Percentiles rank a stretch among this genome's conserved stretches.
Evolutionary conservation across 2,797 vertebrate species (phyloP).

Genomic region (Emydoidea blandingii): DNA sequence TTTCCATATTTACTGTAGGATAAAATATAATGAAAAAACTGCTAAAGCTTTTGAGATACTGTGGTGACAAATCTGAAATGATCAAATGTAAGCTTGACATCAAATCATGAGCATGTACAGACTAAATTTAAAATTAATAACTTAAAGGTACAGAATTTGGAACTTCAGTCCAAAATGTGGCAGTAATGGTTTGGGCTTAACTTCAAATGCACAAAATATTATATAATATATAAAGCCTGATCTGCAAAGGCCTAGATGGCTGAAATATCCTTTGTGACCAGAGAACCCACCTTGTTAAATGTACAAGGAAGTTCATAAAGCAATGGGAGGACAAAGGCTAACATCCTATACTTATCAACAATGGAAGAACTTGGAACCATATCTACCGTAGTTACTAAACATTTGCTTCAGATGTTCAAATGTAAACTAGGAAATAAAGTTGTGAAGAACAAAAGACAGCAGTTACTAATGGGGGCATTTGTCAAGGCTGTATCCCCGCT

Average conservation of each 20-base stretch:
- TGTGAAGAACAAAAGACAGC: not conserved
- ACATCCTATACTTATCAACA: too few species aligned
- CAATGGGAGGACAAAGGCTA: not conserved
- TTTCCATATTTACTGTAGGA: too few species aligned
- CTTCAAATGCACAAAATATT: not conserved
- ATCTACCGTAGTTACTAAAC: not conserved
- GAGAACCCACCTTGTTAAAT: not conserved
- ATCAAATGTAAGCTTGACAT: too few species aligned
- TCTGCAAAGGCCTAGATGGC: too few species aligned
- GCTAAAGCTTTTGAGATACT: too few species aligned
- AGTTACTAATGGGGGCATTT: not conserved
- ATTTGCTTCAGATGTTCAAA: too few species aligned
- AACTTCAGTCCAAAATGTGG: not conserved
- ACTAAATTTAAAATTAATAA: not conserved
- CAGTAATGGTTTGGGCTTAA: not conserved
- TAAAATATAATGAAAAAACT: too few species aligned
- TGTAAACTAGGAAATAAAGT: not conserved
- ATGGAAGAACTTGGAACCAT: not conserved
- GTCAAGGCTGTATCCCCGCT: too few species aligned
- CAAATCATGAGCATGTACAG: too few species aligned
- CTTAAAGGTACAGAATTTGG: not conserved
- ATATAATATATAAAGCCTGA: too few species aligned
- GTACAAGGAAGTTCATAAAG: not conserved
- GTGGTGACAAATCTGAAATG: too few species aligned
- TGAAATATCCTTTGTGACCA: not conserved